phyloP scores from a whole-genome alignment of 1,140 invertebrate genomes.

The Heliothis virescens region DNA sequence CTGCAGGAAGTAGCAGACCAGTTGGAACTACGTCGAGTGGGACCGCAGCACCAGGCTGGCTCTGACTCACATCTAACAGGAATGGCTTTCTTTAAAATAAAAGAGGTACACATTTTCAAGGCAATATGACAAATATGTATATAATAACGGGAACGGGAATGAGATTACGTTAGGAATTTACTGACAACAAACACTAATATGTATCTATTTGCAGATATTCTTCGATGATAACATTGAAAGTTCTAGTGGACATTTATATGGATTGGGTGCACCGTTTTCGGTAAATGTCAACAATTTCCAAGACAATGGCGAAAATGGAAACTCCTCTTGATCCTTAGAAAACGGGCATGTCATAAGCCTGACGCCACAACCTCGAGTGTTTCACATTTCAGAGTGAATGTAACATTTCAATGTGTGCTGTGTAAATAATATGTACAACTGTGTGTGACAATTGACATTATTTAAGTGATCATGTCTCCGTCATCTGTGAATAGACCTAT shows the following conservation, averaged over 20 bases:
- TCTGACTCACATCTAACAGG: slow-evolving; percentile 98
- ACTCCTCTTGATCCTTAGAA: slow-evolving; percentile 88
- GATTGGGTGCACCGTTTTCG: slow-evolving; percentile 95
- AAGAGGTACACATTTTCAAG: slow-evolving; percentile 90
- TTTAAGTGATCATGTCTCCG: slow-evolving; percentile 7
- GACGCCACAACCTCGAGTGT: slow-evolving; percentile 63
- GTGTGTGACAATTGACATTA: slow-evolving; percentile 38
- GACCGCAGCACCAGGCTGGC: slow-evolving; percentile 99
- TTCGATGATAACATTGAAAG: slow-evolving; percentile 99
- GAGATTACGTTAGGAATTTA: background rate
- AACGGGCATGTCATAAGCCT: slow-evolving; percentile 60
- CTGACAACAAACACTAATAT: no score
- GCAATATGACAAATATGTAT: background rate
- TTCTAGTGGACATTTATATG: slow-evolving; percentile 97
- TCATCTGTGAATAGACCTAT: slow-evolving; percentile 29
- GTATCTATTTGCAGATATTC: slow-evolving; percentile 93
- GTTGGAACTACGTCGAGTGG: slow-evolving; percentile 95
- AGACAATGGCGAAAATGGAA: slow-evolving; percentile 91
- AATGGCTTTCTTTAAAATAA: slow-evolving; percentile 99
- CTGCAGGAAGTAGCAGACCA: slow-evolving; percentile 98
- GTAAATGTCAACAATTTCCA: slow-evolving; percentile 94
- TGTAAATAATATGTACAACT: slow-evolving; percentile 46
- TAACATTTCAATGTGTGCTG: slow-evolving; percentile 27
- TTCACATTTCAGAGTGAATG: slow-evolving; percentile 59
- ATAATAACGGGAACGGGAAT: background rate